Conservation (phyloP, 2,113 vertebrate genomes). For the Bufo bufo region DNA sequence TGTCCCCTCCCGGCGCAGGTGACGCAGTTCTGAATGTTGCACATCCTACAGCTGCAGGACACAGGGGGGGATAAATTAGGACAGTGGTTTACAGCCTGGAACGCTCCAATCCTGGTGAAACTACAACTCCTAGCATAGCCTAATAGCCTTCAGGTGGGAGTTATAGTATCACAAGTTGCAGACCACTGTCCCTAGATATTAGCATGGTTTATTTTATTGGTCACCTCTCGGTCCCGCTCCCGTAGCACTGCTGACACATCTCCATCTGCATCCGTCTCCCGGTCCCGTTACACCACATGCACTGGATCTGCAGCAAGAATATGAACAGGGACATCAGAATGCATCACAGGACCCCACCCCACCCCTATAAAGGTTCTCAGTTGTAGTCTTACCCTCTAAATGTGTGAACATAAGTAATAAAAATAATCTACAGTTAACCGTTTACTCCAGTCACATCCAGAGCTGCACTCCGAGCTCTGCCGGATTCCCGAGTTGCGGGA, state of each 20-base stretch:
- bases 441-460: background rate
- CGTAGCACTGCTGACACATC: slow-evolving; percentile 70
- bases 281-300: slow-evolving; percentile 75
- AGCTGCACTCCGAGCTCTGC: background rate
- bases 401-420: too few relatives aligned
- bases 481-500: too few relatives aligned
- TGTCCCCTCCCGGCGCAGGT: slow-evolving; percentile 9
- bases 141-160: background rate
- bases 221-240: slow-evolving; percentile 75
- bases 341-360: background rate
- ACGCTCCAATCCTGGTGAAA: background rate
- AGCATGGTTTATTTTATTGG: background rate
- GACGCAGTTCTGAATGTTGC: background rate
- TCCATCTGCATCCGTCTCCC: slow-evolving; percentile 64
- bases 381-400: too few relatives aligned
- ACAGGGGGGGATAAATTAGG: background rate
- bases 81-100: background rate
- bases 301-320: slow-evolving; percentile 68
- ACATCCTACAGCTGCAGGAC: slow-evolving; percentile 16
- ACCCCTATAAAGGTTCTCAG: too few relatives aligned
- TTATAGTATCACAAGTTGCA: background rate
- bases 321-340: background rate
- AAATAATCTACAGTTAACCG: too few relatives aligned
- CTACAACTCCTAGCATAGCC: background rate
- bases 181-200: too few relatives aligned